Evolutionary conservation across 2,888 invertebrate genomes (phyloP).

Genomic region (Automeris io): DNA sequence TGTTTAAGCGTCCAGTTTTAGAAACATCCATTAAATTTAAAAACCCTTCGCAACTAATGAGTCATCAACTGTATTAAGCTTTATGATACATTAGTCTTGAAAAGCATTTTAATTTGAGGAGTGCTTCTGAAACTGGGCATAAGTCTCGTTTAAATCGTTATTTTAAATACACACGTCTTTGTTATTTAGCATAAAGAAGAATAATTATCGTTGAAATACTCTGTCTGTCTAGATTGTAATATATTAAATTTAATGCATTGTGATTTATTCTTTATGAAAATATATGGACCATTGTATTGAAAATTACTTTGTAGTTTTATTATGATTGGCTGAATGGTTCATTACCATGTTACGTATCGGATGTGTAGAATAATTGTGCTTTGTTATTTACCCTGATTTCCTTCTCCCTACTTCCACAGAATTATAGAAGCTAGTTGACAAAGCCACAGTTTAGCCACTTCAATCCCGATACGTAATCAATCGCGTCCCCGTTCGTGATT

Average conservation of each 20-base stretch:
- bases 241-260: constrained; percentile 60
- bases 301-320: constrained; percentile 30
- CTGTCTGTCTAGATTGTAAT: constrained; percentile 49
- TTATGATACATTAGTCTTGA: not conserved
- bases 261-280: constrained; percentile 69
- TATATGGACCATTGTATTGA: constrained; percentile 71
- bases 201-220: constrained; percentile 47
- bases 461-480: too few species aligned
- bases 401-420: too few species aligned
- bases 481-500: too few species aligned
- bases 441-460: too few species aligned
- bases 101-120: not conserved
- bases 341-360: too few species aligned
- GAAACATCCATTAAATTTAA: not conserved
- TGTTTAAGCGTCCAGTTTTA: too few species aligned
- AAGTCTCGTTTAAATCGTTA: constrained; percentile 2
- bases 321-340: too few species aligned
- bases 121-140: too few species aligned
- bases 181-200: constrained; percentile 4
- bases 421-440: too few species aligned
- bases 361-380: too few species aligned
- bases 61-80: not conserved
- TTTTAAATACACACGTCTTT: constrained; percentile 1
- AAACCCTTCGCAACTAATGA: too few species aligned
- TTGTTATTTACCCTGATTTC: too few species aligned